Percentiles rank a stretch among this genome's conserved stretches.
These are phyloP conservation scores for Sebastes variabilis DNA, from an alignment of 2,797 vertebrate species.

Conservation along the genomic window DNA sequence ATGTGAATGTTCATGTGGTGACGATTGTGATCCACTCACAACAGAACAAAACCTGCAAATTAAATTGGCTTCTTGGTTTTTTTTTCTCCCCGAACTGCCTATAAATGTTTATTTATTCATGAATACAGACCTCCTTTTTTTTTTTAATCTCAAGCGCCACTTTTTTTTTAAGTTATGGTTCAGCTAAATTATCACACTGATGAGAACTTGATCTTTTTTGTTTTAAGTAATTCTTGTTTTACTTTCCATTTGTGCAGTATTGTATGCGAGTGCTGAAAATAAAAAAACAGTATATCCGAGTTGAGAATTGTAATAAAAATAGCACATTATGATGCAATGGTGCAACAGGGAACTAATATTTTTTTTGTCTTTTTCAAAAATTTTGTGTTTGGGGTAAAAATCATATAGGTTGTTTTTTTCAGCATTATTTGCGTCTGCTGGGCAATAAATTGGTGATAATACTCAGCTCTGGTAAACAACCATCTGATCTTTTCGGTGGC, in stretches of 20 bases:
- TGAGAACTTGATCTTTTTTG: conserved; percentile 33
- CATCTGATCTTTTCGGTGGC: conserved; percentile 14
- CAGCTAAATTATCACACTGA: conserved; percentile 40
- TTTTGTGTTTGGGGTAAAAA: conserved; percentile 14
- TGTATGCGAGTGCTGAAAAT: conserved; percentile 58
- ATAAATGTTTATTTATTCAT: conserved; percentile 54
- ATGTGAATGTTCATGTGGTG: conserved; percentile 43
- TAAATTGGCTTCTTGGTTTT: background rate
- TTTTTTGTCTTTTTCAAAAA: conserved; percentile 41
- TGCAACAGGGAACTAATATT: conserved; percentile 43
- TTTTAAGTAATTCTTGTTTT: conserved; percentile 38
- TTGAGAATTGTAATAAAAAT: conserved; percentile 45
- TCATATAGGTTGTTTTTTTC: conserved; percentile 30
- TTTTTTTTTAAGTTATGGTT: conserved; percentile 42
- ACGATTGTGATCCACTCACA: conserved; percentile 10
- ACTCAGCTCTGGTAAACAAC: conserved; percentile 23
- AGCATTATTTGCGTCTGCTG: conserved; percentile 44
- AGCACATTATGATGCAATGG: conserved; percentile 45
- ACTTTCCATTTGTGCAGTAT: conserved; percentile 73
- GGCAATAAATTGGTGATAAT: conserved; percentile 47
- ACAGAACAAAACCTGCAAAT: conserved; percentile 38
- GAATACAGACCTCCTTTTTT: conserved; percentile 17
- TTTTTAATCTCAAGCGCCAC: conserved; percentile 34
- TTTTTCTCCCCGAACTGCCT: conserved; percentile 38
- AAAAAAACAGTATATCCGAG: conserved; percentile 23